These are phyloP conservation scores for Gambusia affinis DNA, from an alignment of 2,113 vertebrate species.

Conservation along the genomic window DNA sequence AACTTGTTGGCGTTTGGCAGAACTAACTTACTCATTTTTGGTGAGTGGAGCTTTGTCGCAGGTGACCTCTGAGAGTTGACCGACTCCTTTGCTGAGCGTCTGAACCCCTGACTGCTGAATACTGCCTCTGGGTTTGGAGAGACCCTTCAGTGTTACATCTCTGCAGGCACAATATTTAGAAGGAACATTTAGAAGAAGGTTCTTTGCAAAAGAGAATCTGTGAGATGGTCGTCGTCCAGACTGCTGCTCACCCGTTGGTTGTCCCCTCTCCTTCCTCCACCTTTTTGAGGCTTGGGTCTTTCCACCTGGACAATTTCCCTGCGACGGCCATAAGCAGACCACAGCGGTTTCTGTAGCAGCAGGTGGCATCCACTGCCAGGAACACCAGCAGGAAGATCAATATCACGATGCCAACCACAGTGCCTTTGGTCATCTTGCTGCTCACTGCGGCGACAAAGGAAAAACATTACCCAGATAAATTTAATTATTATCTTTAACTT, in stretches of 20 bases:
- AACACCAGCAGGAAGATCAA: conserved; percentile 79
- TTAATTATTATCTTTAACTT: neutral
- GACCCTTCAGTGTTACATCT: conserved; percentile 73
- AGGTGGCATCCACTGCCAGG: conserved; percentile 79
- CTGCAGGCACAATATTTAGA: conserved; percentile 54
- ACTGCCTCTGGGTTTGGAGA: conserved; percentile 59
- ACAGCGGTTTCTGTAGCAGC: conserved; percentile 81
- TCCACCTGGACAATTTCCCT: conserved; percentile 75
- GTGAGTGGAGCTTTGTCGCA: conserved; percentile 81
- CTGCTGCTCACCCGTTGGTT: conserved; percentile 56
- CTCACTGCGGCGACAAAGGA: conserved; percentile 5
- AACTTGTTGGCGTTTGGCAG: neutral
- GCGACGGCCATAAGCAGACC: conserved; percentile 81
- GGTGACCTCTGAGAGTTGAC: conserved; percentile 66
- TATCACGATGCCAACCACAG: conserved; percentile 77
- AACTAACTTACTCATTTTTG: conserved; percentile 76
- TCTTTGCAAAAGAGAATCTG: neutral
- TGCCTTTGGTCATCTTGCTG: conserved; percentile 76
- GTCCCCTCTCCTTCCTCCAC: conserved; percentile 68
- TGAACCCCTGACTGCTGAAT: conserved; percentile 59
- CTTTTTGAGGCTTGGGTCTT: conserved; percentile 69
- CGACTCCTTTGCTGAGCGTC: conserved; percentile 39
- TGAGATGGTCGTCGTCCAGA: neutral
- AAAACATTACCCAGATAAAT: neutral
- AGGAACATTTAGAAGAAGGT: conserved; percentile 12